These are phyloP conservation scores for Lates calcarifer DNA, from an alignment of 2,113 vertebrate genomes.

Conservation along the genomic window DNA sequence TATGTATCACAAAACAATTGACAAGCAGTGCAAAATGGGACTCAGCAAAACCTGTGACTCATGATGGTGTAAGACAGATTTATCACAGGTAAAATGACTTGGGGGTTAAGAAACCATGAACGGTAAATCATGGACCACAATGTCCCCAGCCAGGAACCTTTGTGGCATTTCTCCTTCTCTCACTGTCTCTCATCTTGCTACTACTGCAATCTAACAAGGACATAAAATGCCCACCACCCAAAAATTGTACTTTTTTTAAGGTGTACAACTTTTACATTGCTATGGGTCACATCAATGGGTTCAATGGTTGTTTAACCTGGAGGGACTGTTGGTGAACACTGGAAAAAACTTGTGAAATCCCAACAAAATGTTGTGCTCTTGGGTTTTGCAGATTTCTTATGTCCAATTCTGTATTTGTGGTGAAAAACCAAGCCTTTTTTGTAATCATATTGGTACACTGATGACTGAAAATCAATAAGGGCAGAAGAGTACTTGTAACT, in stretches of 20 bases:
- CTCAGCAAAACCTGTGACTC: not conserved
- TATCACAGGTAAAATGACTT: not conserved
- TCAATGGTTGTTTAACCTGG: no score
- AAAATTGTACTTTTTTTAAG: no score
- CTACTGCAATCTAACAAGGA: not conserved
- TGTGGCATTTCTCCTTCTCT: not conserved
- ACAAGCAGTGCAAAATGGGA: not conserved
- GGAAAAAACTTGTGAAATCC: no score
- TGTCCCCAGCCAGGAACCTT: not conserved
- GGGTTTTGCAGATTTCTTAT: no score
- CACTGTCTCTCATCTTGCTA: not conserved
- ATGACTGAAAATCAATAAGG: not conserved
- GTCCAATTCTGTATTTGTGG: no score
- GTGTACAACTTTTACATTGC: no score
- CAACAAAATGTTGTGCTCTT: no score
- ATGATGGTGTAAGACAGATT: not conserved
- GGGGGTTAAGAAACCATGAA: not conserved
- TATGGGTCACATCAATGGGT: no score
- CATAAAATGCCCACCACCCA: no score
- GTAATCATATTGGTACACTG: not conserved
- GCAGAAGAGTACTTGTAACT: not conserved
- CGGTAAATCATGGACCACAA: not conserved
- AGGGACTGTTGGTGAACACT: no score
- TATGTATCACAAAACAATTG: conserved; percentile 13
- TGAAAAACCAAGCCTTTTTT: not conserved